Evolutionary conservation across 2,888 invertebrate species (phyloP), one percentile per base, ranked within the genome.

Genomic region (Hemaris fuciformis): DNA sequence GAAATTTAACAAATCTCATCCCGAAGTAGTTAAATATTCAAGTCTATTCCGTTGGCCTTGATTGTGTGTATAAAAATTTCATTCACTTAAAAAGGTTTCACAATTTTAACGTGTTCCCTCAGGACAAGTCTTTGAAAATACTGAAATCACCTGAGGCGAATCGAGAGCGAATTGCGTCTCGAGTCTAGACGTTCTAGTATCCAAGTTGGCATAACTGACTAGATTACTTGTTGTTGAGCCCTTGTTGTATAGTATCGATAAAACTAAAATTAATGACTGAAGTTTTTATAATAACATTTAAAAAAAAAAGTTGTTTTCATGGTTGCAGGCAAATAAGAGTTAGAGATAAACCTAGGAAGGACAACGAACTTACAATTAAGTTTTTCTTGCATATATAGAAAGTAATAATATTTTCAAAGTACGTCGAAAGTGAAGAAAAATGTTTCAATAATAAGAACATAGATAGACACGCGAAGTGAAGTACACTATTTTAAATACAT

Each of bases 1-100:
- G 38, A 31, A 18, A 53, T 18, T 10, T 6, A 15, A 31, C 4
- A 27, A 25, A 15, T 18, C 1, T 0, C 53, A 20, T 46, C 45
- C 8, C 5, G 8, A 4, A 18, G 8, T 18, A 10, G 7, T 53
- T 18, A 53, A 27, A 31, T 27, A 31, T 31, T 53, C 31, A 53
- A 18, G 8, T 18, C 46, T 25, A n/a, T n/a, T 18, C 10, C 7
- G 23, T 48, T 25, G 27, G 53, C 53, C 53, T 53, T 18, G 31
- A 53, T 31, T 31, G 53, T 13, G 53, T 13, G 38, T 53, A 31
- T 53, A 53, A 53, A 53, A 31, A 53, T 31, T 31, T 53, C 53
- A 53, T 31, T 31, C 18, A 18, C 53, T 53, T 31, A 10, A 31
- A 31, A 31, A 53, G 31, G 18, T 53, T 53, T 53, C 46, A 23